A percentile compares a stretch with the other conserved stretches of the same genome.
Conservation (phyloP, 2,888 invertebrate species). For the Spilarctia lutea region DNA sequence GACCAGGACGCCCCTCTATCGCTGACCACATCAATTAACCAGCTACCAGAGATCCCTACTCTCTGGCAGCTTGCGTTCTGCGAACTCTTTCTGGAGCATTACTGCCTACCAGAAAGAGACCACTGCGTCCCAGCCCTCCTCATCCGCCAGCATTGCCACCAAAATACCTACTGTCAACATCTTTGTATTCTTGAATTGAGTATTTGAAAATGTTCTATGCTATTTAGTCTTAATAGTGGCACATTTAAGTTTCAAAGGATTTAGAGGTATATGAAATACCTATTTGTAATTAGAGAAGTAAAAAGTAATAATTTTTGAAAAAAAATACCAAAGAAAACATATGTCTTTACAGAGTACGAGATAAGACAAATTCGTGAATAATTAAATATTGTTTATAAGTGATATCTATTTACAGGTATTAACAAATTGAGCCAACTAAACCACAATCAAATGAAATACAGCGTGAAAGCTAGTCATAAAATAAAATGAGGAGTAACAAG, state of each 20-base stretch:
- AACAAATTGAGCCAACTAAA: not conserved
- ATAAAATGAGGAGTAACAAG: constrained; percentile 64
- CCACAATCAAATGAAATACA: not conserved
- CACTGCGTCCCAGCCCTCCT: no score
- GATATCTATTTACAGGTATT: not conserved
- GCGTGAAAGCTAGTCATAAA: constrained; percentile 54
- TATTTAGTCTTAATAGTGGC: not conserved
- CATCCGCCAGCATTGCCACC: no score
- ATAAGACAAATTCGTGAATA: not conserved
- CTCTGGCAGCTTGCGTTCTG: no score
- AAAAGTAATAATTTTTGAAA: no score
- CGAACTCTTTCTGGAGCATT: no score
- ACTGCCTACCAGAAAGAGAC: no score
- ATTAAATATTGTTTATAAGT: not conserved
- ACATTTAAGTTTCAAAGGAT: not conserved
- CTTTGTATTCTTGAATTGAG: not conserved
- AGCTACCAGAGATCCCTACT: no score
- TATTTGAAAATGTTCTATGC: not conserved
- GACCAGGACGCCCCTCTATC: no score
- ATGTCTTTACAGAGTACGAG: not conserved
- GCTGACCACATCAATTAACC: no score
- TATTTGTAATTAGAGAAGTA: no score
- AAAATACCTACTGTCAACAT: no score
- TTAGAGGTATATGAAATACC: not conserved
- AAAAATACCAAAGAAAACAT: not conserved